Percentiles rank a stretch among this genome's conserved stretches.
phyloP scores from a whole-genome alignment of 64 coral and sea anemone species.

The Montipora capricornis region DNA sequence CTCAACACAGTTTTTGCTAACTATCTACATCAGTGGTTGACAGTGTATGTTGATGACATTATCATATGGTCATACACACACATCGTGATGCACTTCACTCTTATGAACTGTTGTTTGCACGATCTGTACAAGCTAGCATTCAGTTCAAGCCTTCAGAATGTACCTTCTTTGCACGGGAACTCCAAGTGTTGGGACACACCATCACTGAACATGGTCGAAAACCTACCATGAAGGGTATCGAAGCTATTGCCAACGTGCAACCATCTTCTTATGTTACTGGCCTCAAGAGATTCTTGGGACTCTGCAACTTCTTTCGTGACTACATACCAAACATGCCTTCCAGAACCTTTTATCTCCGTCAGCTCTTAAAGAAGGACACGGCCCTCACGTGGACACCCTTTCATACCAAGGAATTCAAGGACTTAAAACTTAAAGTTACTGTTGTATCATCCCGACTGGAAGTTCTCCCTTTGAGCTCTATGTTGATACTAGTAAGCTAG shows the following conservation, averaged over 20 bases:
- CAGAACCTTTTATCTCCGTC: not conserved
- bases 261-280: not conserved
- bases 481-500: constrained; percentile 26
- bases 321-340: not conserved
- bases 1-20: no score
- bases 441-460: constrained; percentile 27
- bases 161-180: not conserved
- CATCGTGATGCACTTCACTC: no score
- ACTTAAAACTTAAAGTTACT: constrained; percentile 27
- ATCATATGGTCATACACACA: no score
- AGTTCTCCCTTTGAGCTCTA: not conserved
- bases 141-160: constrained; percentile 38
- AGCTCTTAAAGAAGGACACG: not conserved
- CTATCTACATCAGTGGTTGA: no score
- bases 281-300: constrained; percentile 6
- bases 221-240: constrained; percentile 10
- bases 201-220: constrained; percentile 15
- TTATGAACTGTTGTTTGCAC: no score
- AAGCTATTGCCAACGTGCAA: constrained; percentile 7
- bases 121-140: not conserved
- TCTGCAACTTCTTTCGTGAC: constrained; percentile 29
- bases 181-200: not conserved
- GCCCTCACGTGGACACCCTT: not conserved
- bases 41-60: no score
- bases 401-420: not conserved